Percentiles rank a stretch among this genome's conserved stretches.
phyloP scores from a whole-genome alignment of 2,113 vertebrate species.

The Amblyopsis rosae region DNA sequence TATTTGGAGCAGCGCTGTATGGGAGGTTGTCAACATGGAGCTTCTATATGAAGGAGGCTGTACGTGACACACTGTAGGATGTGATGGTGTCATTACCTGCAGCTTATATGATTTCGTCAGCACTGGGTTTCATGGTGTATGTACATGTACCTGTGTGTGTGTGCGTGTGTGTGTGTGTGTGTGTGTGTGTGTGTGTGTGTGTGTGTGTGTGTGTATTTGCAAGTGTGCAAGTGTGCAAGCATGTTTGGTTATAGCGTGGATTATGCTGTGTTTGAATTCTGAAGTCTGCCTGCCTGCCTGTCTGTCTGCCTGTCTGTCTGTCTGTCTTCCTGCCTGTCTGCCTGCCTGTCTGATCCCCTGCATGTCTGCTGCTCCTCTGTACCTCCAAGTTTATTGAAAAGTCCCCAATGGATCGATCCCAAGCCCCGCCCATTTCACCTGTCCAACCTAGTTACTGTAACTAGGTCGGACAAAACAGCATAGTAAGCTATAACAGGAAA shows the following conservation, averaged over 20 bases:
- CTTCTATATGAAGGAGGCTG: conserved; percentile 37
- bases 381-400: conserved; percentile 63
- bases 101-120: not conserved
- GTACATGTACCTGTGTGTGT: not conserved
- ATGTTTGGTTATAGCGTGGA: not conserved
- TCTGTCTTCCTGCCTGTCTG: not conserved
- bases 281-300: not conserved
- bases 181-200: not conserved
- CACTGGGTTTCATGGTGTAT: not conserved
- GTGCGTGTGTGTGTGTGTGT: not conserved
- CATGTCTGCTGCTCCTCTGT: conserved; percentile 40
- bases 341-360: not conserved
- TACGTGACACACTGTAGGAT: conserved; percentile 29
- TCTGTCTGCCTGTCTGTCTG: too few relatives aligned
- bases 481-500: too few relatives aligned
- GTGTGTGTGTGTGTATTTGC: not conserved
- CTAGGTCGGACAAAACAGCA: too few relatives aligned
- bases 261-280: conserved; percentile 15
- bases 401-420: conserved; percentile 23
- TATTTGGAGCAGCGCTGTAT: conserved; percentile 38
- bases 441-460: too few relatives aligned
- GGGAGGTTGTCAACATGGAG: conserved; percentile 44
- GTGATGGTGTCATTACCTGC: conserved; percentile 51
- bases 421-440: too few relatives aligned
- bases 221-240: not conserved